phyloP scores from a whole-genome alignment of 2,888 invertebrate species.

The Temnothorax ravouxi region DNA sequence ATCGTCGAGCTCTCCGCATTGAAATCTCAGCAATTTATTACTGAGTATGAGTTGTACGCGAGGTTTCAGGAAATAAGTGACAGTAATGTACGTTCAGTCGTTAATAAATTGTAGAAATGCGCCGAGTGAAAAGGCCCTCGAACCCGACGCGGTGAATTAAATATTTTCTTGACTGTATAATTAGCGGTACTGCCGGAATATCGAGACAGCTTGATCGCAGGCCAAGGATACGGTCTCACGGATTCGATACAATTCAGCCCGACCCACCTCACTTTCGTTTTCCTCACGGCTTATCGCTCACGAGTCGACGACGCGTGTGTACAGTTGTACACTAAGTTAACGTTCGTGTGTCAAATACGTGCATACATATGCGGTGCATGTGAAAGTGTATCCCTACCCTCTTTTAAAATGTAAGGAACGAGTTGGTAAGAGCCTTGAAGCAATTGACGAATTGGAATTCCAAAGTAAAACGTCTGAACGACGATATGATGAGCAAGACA shows the following conservation, averaged over 20 bases:
- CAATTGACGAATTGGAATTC: constrained; percentile 34
- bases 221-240: constrained; percentile 76
- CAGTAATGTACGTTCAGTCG: background rate
- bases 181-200: constrained; percentile 32
- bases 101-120: constrained; percentile 37
- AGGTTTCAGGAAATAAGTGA: constrained; percentile 22
- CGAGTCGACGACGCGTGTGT: constrained; percentile 33
- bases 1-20: background rate
- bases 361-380: background rate
- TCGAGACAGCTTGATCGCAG: constrained; percentile 63
- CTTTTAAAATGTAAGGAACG: constrained; percentile 16
- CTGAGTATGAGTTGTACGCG: background rate
- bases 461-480: constrained; percentile 22
- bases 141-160: constrained; percentile 12
- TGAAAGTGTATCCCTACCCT: constrained; percentile 26
- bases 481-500: background rate
- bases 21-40: constrained; percentile 17
- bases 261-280: constrained; percentile 69
- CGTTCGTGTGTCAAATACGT: background rate
- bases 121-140: constrained; percentile 12
- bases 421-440: background rate
- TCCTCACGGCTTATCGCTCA: constrained; percentile 60
- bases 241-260: constrained; percentile 72
- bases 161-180: constrained; percentile 31
- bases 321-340: constrained; percentile 14